Evolutionary conservation across 2,113 vertebrate species (phyloP).

Genomic region (Corydoras sp.): DNA sequence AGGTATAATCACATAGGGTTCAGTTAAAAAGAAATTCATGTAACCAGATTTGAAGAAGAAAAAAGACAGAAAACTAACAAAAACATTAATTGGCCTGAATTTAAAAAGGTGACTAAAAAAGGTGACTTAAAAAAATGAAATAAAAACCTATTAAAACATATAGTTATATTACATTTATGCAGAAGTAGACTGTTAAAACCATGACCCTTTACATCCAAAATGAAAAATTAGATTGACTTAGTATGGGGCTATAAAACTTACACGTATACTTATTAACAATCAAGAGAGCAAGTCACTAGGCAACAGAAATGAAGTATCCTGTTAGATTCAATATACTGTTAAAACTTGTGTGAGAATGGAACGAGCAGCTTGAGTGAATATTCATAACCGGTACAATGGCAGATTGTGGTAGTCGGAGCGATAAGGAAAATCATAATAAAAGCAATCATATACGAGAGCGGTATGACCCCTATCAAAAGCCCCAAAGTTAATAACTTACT

Average conservation of each 20-base stretch:
- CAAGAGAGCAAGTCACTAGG: slow-evolving; percentile 15
- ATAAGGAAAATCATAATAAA: background rate
- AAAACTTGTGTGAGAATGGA: background rate
- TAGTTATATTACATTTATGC: no score
- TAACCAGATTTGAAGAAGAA: background rate
- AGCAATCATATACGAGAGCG: background rate
- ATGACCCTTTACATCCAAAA: background rate
- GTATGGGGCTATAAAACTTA: background rate
- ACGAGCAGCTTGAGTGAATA: background rate
- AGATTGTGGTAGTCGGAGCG: background rate
- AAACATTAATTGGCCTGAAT: no score
- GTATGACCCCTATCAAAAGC: background rate
- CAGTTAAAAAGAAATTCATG: background rate
- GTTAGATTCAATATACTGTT: background rate
- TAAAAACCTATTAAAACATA: no score
- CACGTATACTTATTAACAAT: background rate
- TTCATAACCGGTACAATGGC: background rate
- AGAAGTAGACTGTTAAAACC: no score
- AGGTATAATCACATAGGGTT: background rate
- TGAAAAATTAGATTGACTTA: background rate
- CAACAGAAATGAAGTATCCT: background rate
- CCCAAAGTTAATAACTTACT: background rate
- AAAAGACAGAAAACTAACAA: no score
- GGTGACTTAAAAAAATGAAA: no score
- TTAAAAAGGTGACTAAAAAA: no score